Conservation (phyloP, 2,797 vertebrate genomes). For the Ptychadena robeensis region DNA sequence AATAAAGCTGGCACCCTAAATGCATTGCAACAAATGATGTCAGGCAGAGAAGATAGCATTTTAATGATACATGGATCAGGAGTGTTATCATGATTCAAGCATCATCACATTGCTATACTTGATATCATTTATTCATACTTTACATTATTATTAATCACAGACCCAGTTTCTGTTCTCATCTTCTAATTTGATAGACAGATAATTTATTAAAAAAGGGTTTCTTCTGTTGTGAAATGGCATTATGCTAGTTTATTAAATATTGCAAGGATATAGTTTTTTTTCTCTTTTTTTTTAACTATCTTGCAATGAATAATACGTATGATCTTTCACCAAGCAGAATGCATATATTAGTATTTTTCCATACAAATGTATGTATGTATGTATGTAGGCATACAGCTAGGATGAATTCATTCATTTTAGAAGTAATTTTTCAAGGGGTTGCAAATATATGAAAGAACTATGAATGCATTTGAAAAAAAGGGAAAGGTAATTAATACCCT, state of each 20-base stretch:
- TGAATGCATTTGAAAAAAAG: too few species aligned
- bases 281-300: conserved; percentile 48
- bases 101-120: conserved; percentile 50
- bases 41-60: conserved; percentile 45
- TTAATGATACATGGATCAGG: conserved; percentile 47
- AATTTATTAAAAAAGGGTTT: conserved; percentile 54
- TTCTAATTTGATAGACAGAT: conserved; percentile 60
- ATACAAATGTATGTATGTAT: conserved; percentile 38
- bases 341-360: conserved; percentile 55
- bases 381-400: too few species aligned
- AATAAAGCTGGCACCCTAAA: too few species aligned
- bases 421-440: too few species aligned
- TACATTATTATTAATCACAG: conserved; percentile 61
- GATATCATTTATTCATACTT: conserved; percentile 61
- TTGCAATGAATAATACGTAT: conserved; percentile 54
- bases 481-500: too few species aligned
- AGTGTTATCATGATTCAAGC: conserved; percentile 40
- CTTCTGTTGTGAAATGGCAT: conserved; percentile 55
- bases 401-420: too few species aligned
- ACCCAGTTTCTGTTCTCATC: conserved; percentile 32
- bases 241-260: conserved; percentile 60
- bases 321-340: conserved; percentile 43
- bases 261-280: conserved; percentile 60
- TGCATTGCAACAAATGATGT: conserved; percentile 34
- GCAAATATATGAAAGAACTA: too few species aligned